Evolutionary conservation across 2,888 invertebrate species (phyloP).

Genomic region (Sisyra nigra): DNA sequence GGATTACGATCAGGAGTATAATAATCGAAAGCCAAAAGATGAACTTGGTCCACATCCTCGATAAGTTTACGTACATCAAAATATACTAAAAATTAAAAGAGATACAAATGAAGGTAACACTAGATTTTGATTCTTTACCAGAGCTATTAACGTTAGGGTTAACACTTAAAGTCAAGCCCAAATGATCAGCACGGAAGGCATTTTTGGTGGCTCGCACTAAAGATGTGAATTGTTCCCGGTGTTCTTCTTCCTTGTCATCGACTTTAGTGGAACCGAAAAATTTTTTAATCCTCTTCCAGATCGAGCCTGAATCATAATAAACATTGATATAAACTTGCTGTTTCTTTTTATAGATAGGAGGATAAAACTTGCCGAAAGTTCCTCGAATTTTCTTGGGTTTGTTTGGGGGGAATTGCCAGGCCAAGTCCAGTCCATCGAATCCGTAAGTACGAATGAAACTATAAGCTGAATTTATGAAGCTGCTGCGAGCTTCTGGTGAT

Average conservation of each 20-base stretch:
- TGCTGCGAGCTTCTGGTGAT: conserved; percentile 51
- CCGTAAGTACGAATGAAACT: conserved; percentile 55
- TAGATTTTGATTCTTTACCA: conserved; percentile 30
- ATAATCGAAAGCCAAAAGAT: conserved; percentile 66
- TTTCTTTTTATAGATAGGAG: neutral
- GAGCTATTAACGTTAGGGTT: conserved; percentile 63
- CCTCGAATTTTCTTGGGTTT: conserved; percentile 65
- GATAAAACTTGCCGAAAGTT: conserved; percentile 36
- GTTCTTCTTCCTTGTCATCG: conserved; percentile 69
- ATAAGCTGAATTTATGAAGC: conserved; percentile 62
- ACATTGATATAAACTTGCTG: neutral
- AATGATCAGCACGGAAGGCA: conserved; percentile 51
- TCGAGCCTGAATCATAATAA: conserved; percentile 27
- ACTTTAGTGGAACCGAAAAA: conserved; percentile 44
- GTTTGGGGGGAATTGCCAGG: conserved; percentile 69
- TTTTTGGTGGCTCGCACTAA: conserved; percentile 59
- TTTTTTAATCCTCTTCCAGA: conserved; percentile 65
- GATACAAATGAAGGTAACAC: neutral
- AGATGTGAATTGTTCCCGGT: conserved; percentile 63
- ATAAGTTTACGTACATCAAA: conserved; percentile 60
- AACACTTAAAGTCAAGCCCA: conserved; percentile 47
- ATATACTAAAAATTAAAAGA: conserved; percentile 39
- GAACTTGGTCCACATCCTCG: conserved; percentile 63
- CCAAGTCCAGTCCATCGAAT: conserved; percentile 77
- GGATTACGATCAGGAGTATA: conserved; percentile 57